Conservation (phyloP, 2,888 invertebrate genomes). For the Suillia variegata region DNA sequence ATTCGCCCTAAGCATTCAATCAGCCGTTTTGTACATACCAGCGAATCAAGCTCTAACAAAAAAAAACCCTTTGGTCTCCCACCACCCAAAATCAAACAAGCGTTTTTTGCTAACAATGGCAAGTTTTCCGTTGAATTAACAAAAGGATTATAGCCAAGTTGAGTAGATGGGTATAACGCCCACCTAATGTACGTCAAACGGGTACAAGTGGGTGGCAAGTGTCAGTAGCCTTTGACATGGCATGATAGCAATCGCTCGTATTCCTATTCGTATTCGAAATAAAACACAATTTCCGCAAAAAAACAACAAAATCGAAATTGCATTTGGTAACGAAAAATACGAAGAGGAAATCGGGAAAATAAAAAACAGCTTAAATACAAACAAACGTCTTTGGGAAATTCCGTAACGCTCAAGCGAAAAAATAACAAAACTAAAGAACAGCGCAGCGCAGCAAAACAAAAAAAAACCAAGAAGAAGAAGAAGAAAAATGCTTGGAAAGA, state of each 20-base stretch:
- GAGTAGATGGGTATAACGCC: neutral
- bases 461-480: no score
- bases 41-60: no score
- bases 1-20: neutral
- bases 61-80: no score
- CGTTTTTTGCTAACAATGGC: slow-evolving; percentile 5
- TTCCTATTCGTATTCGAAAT: no score
- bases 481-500: neutral
- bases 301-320: neutral
- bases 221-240: slow-evolving; percentile 16
- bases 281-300: neutral
- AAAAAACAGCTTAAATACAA: neutral
- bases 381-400: neutral
- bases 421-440: neutral
- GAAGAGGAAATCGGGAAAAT: no score
- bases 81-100: neutral
- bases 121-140: slow-evolving; percentile 14
- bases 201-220: slow-evolving; percentile 6
- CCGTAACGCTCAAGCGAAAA: neutral
- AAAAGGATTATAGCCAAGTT: neutral
- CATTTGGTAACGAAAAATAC: neutral
- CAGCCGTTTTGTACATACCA: neutral
- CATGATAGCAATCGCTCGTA: slow-evolving; percentile 3
- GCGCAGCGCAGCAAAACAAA: neutral
- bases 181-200: neutral